Evolutionary conservation across 2,888 invertebrate genomes (phyloP), one percentile per base, ranked within the genome.

Genomic region (Creontiades dilutus): DNA sequence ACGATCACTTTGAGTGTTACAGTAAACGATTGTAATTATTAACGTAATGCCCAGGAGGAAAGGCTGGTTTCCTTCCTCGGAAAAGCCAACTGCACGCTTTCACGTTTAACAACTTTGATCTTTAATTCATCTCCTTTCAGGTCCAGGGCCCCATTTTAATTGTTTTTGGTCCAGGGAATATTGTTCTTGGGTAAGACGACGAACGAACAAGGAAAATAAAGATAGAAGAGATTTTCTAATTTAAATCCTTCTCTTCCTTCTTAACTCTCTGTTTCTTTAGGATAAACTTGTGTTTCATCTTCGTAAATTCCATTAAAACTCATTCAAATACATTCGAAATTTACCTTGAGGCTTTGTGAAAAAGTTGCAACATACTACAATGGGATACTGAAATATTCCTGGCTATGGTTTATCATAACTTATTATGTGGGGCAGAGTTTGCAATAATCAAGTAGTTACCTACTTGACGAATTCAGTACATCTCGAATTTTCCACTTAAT

Each of bases 41-140:
- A 16, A 57, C 57, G n/a, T 57, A n/a, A 57, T 57, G 52, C 52
- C 11, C 16, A 52, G 52, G 14, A 52, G 11, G 3, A 14, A 55
- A n/a, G 7, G n/a, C n/a, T 57, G n/a, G 57, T n/a, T 57, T n/a
- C 19, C 57, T 57, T 57, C 1, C 19, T 57, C 19, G 14, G 16
- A 52, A 52, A 52, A 52, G 52, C 52, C 16, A 52, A 52, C 52
- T 12, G 16, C 57, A n/a, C 57, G 57, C 57, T 57, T 57, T 57
- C 19, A 57, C 57, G n/a, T 57, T 57, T 5, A 57, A n/a, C 57
- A 57, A 76, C 76, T 76, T 76, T 76, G 76, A 76, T 76, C 28
- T 76, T 76, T 76, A 76, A 76, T 76, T 76, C 76, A 76, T 27
- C 76, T 76, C 76, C 76, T 76, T 76, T 76, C 76, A 76, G 27